phyloP scores from a whole-genome alignment of 2,113 vertebrate species.

The Trematomus loennbergii region DNA sequence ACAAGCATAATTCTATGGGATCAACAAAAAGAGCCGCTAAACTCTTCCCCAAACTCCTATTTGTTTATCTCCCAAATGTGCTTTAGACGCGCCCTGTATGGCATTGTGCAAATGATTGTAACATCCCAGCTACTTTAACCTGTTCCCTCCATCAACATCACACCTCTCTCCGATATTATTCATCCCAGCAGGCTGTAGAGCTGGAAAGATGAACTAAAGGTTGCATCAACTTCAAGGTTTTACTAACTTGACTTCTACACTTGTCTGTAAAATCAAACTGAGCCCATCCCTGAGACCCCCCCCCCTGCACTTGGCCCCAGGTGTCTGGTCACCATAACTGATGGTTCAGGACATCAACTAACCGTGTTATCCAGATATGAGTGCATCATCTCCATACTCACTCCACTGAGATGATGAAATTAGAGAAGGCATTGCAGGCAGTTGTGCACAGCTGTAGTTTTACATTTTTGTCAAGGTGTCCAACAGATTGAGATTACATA shows the following conservation, averaged over 20 bases:
- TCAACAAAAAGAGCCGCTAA: no score
- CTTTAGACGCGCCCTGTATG: neutral
- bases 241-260: neutral
- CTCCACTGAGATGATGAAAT: constrained; percentile 47
- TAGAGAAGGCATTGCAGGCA: constrained; percentile 22
- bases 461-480: constrained; percentile 28
- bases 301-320: neutral
- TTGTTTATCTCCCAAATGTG: neutral
- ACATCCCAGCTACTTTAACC: neutral
- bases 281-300: neutral
- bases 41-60: neutral
- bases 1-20: no score
- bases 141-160: neutral
- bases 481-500: constrained; percentile 5
- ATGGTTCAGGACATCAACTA: neutral
- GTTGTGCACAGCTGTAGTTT: constrained; percentile 12
- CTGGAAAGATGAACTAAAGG: neutral
- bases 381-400: constrained; percentile 20
- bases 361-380: neutral
- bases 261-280: neutral
- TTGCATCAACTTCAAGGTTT: neutral
- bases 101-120: neutral
- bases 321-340: constrained; percentile 9
- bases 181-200: neutral
- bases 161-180: neutral